Conservation (phyloP, 2,113 vertebrate species). For the Zapus hudsonius region DNA sequence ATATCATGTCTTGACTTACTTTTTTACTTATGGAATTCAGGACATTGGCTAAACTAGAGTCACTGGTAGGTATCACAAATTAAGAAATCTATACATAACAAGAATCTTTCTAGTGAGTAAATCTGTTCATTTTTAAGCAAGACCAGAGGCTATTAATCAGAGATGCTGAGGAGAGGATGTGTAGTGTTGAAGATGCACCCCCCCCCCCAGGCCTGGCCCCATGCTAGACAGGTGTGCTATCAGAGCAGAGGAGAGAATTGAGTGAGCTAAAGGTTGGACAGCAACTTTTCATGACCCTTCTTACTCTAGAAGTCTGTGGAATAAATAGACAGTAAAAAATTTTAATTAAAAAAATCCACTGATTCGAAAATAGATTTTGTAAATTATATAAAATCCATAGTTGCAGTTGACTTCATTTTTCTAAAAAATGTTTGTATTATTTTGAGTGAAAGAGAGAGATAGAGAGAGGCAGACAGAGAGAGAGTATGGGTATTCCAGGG, state of each 20-base stretch:
- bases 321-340: background rate
- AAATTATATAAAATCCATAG: background rate
- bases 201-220: background rate
- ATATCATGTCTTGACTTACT: background rate
- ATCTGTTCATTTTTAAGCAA: slow-evolving; percentile 14
- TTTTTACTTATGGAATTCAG: background rate
- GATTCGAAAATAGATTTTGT: background rate
- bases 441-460: too few species aligned
- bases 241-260: background rate
- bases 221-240: background rate
- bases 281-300: slow-evolving; percentile 2
- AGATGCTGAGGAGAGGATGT: background rate
- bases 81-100: slow-evolving; percentile 9
- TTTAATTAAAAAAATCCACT: too few species aligned
- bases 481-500: too few species aligned
- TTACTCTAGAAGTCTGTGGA: background rate
- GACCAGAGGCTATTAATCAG: background rate
- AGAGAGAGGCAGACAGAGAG: too few species aligned
- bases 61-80: background rate
- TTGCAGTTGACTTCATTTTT: background rate
- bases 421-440: too few species aligned
- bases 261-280: background rate
- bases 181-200: background rate
- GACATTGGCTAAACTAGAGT: background rate
- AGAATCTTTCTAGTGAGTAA: slow-evolving; percentile 5